Evolutionary conservation across 1,140 invertebrate genomes (phyloP), one percentile per base, ranked within the genome.

Genomic region (Listronotus oregonensis): DNA sequence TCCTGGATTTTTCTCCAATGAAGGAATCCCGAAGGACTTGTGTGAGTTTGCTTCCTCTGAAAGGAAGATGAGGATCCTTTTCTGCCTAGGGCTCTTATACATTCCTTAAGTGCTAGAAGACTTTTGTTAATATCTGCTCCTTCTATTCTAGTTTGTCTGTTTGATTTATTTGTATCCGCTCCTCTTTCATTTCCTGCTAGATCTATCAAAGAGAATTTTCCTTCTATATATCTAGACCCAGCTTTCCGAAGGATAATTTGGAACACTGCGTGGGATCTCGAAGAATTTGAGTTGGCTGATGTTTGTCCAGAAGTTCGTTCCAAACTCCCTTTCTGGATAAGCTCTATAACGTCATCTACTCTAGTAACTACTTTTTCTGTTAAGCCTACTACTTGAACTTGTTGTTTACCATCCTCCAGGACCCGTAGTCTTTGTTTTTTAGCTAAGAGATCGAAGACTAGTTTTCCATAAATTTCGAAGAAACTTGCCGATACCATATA

Each of bases 101-200:
- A 99, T 82, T 99, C 97, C 80, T 99, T 99, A 18, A 99, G 82
- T 0, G 97, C 96, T 43, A 99, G 80, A 6, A 99, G 81, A 46
- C 95, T 97, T 80, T 98, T 99, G 81, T 99, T 99, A 66, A 99
- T 99, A 82, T 99, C 97, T 47, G 96, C 97, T 66, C 97, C 97
- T 85, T 99, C 97, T 89, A 98, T 95, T 71, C 95, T 85, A 4
- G 96, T 98, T 83, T 97, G 95, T 60, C 95, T 82, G 81, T 99
- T 96, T 37, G 96, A 90, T 71, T 94, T 96, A n/a, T 90, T 95
- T 27, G 97, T 99, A 80, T 99, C 97, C 8, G 96, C 96, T 51
- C 97, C 97, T 65, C 97, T 85, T 83, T 99, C 97, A 83, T 99
- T 99, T 50, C 95, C 97, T 69, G 97, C 97, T 75, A 99, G 86